Percentiles rank a stretch among this genome's conserved stretches.
Evolutionary conservation across 1,140 invertebrate genomes (phyloP).

Genomic region (Drosophila athabasca): DNA sequence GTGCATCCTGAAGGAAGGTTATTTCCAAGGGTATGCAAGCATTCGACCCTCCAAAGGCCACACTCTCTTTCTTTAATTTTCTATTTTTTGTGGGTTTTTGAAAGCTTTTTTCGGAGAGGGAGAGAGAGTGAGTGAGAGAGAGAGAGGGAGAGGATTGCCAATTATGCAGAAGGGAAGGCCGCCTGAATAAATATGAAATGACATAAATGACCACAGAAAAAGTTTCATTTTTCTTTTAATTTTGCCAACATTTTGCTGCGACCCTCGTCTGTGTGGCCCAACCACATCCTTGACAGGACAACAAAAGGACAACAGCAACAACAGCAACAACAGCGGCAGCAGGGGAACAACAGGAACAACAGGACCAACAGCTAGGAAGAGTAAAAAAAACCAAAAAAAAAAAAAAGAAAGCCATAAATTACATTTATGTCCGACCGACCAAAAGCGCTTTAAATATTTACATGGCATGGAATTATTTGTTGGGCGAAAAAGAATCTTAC

Average conservation of each 20-base stretch:
- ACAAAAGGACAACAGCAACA: constrained; percentile 36
- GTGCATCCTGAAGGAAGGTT: too few relatives aligned
- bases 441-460: constrained; percentile 59
- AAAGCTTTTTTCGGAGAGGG: constrained; percentile 20
- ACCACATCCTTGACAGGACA: constrained; percentile 11
- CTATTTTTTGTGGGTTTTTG: constrained; percentile 39
- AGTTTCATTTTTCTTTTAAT: constrained; percentile 30
- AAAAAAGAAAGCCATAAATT: constrained; percentile 49
- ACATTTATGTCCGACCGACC: constrained; percentile 57
- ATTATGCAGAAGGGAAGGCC: constrained; percentile 69
- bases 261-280: constrained; percentile 64
- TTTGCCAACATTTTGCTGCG: constrained; percentile 30
- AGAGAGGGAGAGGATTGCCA: constrained; percentile 52
- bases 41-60: too few relatives aligned
- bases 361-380: constrained; percentile 38
- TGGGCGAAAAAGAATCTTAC: constrained; percentile 15
- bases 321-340: constrained; percentile 58
- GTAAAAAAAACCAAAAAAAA: constrained; percentile 36
- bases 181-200: constrained; percentile 78
- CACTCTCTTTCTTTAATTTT: not conserved
- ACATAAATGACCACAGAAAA: constrained; percentile 70
- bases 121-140: constrained; percentile 28
- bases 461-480: constrained; percentile 68
- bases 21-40: too few relatives aligned
- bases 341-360: not conserved